Percentiles rank a stretch among this genome's conserved stretches.
These are phyloP conservation scores for Lacanobia oleracea DNA, from an alignment of 2,888 invertebrate species.

Conservation along the genomic window DNA sequence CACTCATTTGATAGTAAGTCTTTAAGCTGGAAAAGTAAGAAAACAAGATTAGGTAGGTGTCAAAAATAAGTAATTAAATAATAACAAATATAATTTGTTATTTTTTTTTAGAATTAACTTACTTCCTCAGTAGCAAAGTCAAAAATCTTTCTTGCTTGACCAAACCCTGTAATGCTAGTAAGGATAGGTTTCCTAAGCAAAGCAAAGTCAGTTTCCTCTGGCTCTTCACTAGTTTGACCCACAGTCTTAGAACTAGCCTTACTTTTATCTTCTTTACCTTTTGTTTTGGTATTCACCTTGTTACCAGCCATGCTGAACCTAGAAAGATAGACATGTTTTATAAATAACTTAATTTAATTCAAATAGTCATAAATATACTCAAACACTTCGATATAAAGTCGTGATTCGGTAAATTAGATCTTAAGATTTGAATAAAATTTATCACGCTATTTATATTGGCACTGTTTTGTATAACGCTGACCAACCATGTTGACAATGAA, in stretches of 20 bases:
- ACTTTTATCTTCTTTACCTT: constrained; percentile 83
- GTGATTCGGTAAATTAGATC: constrained; percentile 5
- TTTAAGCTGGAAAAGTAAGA: constrained; percentile 91
- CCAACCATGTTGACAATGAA: constrained; percentile 73
- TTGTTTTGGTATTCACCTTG: constrained; percentile 84
- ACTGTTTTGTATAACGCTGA: constrained; percentile 76
- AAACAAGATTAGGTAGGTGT: constrained; percentile 13
- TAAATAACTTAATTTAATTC: constrained; percentile 11
- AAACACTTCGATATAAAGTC: constrained; percentile 6
- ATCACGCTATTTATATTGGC: constrained; percentile 60
- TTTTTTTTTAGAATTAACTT: constrained; percentile 66
- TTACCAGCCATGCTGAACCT: constrained; percentile 84
- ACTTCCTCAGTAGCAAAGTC: constrained; percentile 95
- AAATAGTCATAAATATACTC: neutral
- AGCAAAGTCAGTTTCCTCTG: constrained; percentile 89
- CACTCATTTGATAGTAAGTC: constrained; percentile 95
- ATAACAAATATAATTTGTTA: constrained; percentile 1
- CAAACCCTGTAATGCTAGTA: constrained; percentile 93
- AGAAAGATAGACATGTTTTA: constrained; percentile 48
- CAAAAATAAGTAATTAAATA: neutral
- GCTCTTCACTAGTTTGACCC: constrained; percentile 79
- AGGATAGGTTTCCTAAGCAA: constrained; percentile 92
- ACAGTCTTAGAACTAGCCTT: constrained; percentile 78
- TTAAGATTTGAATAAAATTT: constrained; percentile 28
- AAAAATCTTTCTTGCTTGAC: constrained; percentile 93